These are phyloP conservation scores for Cataglyphis livida DNA, from an alignment of 2,888 invertebrate genomes.

Conservation along the genomic window DNA sequence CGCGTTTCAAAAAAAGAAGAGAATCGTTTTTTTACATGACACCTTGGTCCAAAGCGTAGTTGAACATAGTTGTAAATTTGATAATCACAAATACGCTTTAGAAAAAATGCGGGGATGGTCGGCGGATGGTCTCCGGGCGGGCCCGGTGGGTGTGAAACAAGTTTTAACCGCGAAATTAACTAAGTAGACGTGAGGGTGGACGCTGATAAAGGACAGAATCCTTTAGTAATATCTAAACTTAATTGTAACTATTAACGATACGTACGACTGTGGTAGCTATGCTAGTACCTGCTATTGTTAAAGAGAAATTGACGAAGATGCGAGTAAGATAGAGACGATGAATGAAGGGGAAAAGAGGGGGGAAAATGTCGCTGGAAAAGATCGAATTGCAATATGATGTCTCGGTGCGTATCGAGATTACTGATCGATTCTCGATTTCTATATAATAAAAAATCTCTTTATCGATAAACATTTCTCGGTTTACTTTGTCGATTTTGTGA, in stretches of 20 bases:
- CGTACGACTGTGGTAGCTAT: slow-evolving; percentile 86
- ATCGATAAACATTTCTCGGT: neutral
- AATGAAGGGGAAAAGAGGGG: slow-evolving; percentile 21
- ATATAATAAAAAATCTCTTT: neutral
- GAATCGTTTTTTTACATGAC: slow-evolving; percentile 33
- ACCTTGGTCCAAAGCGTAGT: slow-evolving; percentile 22
- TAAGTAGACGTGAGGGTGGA: slow-evolving; percentile 38
- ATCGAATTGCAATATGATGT: slow-evolving; percentile 29
- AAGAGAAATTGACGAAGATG: slow-evolving; percentile 71
- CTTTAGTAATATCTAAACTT: slow-evolving; percentile 83
- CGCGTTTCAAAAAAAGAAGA: neutral
- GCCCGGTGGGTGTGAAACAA: slow-evolving; percentile 35
- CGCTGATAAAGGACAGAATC: slow-evolving; percentile 71
- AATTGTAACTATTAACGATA: slow-evolving; percentile 85
- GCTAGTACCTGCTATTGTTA: slow-evolving; percentile 86
- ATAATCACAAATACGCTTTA: slow-evolving; percentile 19
- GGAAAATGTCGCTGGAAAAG: slow-evolving; percentile 34
- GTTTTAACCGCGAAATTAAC: slow-evolving; percentile 44
- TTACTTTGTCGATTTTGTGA: neutral
- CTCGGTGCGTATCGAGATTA: slow-evolving; percentile 38
- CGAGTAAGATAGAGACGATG: slow-evolving; percentile 46
- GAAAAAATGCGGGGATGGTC: neutral
- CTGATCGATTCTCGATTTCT: neutral
- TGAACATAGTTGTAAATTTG: slow-evolving; percentile 41
- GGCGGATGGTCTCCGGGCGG: slow-evolving; percentile 65